Percentiles rank a stretch among this genome's conserved stretches.
These are phyloP conservation scores for Etheostoma perlongum DNA, from an alignment of 2,797 vertebrate species.

Conservation along the genomic window DNA sequence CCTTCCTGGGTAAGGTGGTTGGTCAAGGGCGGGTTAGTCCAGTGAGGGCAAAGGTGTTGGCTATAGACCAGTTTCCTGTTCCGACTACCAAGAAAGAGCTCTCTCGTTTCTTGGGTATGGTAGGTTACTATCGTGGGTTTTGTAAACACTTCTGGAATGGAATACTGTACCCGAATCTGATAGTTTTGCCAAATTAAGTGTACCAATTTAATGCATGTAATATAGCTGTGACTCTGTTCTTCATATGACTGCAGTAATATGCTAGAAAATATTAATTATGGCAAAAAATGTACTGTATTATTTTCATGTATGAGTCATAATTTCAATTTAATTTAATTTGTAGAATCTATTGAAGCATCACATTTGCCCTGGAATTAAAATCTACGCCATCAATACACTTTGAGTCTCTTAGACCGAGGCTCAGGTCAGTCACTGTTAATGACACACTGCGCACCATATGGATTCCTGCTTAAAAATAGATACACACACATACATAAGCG, in stretches of 20 bases:
- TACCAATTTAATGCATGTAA: background rate
- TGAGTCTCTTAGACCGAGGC: conserved; percentile 16
- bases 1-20: too few species aligned
- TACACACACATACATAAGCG: conserved; percentile 1
- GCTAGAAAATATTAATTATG: background rate
- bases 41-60: too few species aligned
- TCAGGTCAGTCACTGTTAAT: conserved; percentile 34
- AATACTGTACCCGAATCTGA: background rate
- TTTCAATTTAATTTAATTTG: background rate
- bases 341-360: background rate
- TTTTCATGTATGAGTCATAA: background rate
- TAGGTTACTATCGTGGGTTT: too few species aligned
- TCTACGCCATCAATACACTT: conserved; percentile 23
- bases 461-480: conserved; percentile 51
- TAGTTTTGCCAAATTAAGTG: background rate
- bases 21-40: too few species aligned
- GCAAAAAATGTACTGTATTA: background rate
- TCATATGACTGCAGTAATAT: conserved; percentile 1
- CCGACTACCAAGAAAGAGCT: too few species aligned
- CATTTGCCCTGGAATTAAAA: conserved; percentile 27
- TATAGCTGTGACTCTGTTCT: background rate
- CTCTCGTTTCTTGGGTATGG: too few species aligned
- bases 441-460: conserved; percentile 38
- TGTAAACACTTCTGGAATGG: too few species aligned
- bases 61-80: too few species aligned